These are phyloP conservation scores for Trididemnum nubilum DNA, from an alignment of 23 tunicate genomes.

Conservation along the genomic window DNA sequence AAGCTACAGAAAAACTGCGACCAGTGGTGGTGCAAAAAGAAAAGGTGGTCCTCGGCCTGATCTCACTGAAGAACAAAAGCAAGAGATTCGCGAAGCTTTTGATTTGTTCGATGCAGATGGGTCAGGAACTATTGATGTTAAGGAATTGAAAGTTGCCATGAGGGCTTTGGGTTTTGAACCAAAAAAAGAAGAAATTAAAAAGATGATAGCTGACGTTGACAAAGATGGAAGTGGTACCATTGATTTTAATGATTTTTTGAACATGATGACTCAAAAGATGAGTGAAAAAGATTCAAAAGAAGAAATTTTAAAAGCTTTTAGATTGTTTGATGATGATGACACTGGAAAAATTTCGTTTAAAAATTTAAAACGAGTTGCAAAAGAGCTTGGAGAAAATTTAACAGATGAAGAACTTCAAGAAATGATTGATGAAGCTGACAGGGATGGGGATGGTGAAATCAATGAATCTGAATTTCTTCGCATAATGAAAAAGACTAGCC, in stretches of 20 bases:
- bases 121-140: conserved; percentile 94
- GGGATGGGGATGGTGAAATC: conserved; percentile 99
- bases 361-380: conserved; percentile 95
- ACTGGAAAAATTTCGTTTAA: conserved; percentile 99
- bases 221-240: conserved; percentile 94
- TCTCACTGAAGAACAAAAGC: conserved; percentile 97
- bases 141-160: conserved; percentile 98
- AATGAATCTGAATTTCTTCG: conserved; percentile 94
- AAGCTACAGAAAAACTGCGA: conserved; percentile 57
- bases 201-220: conserved; percentile 96
- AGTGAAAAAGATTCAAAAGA: conserved; percentile 98
- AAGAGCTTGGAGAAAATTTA: conserved; percentile 95
- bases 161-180: conserved; percentile 99
- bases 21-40: conserved; percentile 57
- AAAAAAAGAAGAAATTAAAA: conserved; percentile 98
- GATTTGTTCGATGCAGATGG: conserved; percentile 99
- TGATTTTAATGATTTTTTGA: conserved; percentile 97
- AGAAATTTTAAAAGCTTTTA: conserved; percentile 97
- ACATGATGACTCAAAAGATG: conserved; percentile 99
- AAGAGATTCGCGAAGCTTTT: conserved; percentile 98
- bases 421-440: conserved; percentile 99
- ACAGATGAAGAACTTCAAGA: conserved; percentile 99
- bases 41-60: conserved; percentile 92
- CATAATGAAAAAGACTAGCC: conserved; percentile 99
- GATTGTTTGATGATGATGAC: conserved; percentile 99